These are phyloP conservation scores for Hippoglossus stenolepis DNA, from an alignment of 2,113 vertebrate genomes.

Conservation along the genomic window DNA sequence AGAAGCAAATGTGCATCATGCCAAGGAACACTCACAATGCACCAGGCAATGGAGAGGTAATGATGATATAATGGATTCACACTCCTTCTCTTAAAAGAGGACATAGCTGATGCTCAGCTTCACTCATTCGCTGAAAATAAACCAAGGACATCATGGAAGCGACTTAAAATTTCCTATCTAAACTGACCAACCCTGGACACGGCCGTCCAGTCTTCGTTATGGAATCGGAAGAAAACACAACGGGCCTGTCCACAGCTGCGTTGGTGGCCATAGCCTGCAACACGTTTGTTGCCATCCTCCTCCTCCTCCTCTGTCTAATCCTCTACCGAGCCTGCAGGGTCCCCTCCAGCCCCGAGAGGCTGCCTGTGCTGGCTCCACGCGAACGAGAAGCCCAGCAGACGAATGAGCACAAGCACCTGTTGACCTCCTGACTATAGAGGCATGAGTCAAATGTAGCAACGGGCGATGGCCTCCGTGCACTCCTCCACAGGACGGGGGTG, in stretches of 20 bases:
- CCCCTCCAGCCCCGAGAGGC: slow-evolving; percentile 82
- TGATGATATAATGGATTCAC: slow-evolving; percentile 10
- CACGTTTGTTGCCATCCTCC: slow-evolving; percentile 78
- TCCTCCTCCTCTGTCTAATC: slow-evolving; percentile 81
- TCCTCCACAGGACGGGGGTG: slow-evolving; percentile 15
- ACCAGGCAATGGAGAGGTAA: neutral
- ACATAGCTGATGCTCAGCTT: neutral
- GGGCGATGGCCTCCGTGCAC: neutral
- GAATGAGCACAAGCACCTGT: slow-evolving; percentile 81
- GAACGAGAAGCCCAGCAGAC: slow-evolving; percentile 63
- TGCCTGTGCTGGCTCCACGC: slow-evolving; percentile 70
- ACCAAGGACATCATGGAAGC: slow-evolving; percentile 22
- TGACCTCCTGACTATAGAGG: slow-evolving; percentile 77
- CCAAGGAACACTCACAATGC: neutral
- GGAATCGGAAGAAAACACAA: slow-evolving; percentile 59
- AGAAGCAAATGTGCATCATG: neutral
- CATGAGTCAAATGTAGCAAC: slow-evolving; percentile 48
- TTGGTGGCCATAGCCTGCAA: slow-evolving; percentile 85
- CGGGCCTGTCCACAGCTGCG: slow-evolving; percentile 80
- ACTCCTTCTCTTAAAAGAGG: slow-evolving; percentile 5
- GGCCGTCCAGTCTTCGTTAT: slow-evolving; percentile 49
- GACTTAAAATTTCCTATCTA: slow-evolving; percentile 11
- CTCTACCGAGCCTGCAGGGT: slow-evolving; percentile 83
- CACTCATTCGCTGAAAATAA: neutral
- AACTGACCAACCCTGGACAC: neutral